These are phyloP conservation scores for Lacerta bilineata DNA, from an alignment of 2,797 vertebrate genomes.

Conservation along the genomic window DNA sequence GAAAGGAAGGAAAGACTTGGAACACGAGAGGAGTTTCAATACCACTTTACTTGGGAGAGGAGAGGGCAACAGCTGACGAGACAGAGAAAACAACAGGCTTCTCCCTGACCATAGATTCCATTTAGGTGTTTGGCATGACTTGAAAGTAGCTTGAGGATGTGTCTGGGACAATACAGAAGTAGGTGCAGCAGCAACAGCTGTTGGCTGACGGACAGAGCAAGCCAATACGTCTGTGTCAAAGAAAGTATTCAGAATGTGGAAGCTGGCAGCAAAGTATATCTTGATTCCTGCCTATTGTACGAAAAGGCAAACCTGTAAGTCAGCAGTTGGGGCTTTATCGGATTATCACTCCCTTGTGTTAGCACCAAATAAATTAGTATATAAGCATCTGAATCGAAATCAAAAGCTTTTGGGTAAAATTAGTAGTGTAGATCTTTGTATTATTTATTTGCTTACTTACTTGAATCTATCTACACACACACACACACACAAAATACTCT, in stretches of 20 bases:
- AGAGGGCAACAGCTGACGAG: conserved; percentile 61
- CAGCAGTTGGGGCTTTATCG: conserved; percentile 41
- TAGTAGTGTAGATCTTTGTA: conserved; percentile 44
- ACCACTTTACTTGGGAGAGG: conserved; percentile 40
- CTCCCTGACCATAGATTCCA: conserved; percentile 35
- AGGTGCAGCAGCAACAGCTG: conserved; percentile 32
- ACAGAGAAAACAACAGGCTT: conserved; percentile 48
- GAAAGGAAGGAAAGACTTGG: conserved; percentile 65
- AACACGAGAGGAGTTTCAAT: not conserved
- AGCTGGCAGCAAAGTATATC: conserved; percentile 52
- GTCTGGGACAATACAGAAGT: conserved; percentile 46
- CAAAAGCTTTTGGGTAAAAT: conserved; percentile 64
- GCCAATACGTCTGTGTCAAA: conserved; percentile 52
- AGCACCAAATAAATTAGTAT: conserved; percentile 47
- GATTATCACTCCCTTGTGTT: conserved; percentile 40
- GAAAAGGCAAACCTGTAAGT: conserved; percentile 44
- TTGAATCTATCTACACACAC: not conserved
- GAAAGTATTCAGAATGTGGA: conserved; percentile 27
- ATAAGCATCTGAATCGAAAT: conserved; percentile 54
- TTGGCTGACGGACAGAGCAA: conserved; percentile 30
- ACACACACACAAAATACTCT: not conserved
- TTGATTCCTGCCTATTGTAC: conserved; percentile 45
- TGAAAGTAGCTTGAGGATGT: conserved; percentile 33
- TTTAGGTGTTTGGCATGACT: conserved; percentile 51
- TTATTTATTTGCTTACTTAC: not conserved